Evolutionary conservation across 2,113 vertebrate genomes (phyloP).

Genomic region (Sporophila hypoxantha): DNA sequence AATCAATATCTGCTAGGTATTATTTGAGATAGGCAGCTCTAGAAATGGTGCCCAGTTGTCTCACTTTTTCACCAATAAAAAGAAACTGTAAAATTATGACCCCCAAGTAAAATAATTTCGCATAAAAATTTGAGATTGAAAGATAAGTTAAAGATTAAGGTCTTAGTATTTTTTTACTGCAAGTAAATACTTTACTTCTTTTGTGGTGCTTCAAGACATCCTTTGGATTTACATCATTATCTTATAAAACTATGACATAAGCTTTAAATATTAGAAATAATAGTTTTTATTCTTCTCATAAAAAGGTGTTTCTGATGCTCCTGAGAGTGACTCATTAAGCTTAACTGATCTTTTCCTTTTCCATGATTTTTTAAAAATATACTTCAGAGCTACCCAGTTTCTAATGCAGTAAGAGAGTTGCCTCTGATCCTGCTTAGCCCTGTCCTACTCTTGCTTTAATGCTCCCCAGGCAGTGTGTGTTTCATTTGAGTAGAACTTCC

Average conservation of each 20-base stretch:
- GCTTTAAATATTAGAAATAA: neutral
- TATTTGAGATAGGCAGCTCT: neutral
- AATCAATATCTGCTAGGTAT: neutral
- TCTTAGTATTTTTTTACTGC: neutral
- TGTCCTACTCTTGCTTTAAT: neutral
- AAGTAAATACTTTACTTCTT: neutral
- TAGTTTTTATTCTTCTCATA: neutral
- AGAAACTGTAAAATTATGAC: neutral
- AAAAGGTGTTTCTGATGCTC: neutral
- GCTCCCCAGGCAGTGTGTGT: neutral
- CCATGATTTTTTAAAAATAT: neutral
- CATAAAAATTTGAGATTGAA: neutral
- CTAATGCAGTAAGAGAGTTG: neutral
- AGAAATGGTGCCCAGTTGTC: neutral
- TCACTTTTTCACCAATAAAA: neutral
- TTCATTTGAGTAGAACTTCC: neutral
- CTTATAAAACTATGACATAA: neutral
- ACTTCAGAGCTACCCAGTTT: neutral
- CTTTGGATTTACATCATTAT: neutral
- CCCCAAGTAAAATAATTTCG: neutral
- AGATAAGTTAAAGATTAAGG: neutral
- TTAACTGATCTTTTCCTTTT: neutral
- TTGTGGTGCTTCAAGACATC: neutral
- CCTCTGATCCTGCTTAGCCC: neutral
- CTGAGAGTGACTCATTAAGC: neutral